Conservation (phyloP, 2,888 invertebrate genomes). For the Polylopha cassiicola region DNA sequence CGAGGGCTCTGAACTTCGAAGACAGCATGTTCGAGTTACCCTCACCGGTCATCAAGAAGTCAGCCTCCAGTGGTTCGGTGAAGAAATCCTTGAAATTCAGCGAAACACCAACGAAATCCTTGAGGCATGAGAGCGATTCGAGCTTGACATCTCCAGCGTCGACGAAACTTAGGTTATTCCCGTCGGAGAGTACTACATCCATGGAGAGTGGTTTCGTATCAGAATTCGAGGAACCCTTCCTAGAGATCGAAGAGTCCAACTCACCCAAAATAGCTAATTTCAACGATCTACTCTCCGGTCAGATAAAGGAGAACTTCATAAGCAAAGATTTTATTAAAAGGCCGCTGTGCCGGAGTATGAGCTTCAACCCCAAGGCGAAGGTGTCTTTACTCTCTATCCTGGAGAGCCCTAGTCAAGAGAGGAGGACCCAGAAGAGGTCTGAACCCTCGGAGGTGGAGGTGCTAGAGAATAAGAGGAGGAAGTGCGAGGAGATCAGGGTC, state of each 20-base stretch:
- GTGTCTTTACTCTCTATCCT: slow-evolving; percentile 48
- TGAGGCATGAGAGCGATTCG: slow-evolving; percentile 50
- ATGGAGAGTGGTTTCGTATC: slow-evolving; percentile 72
- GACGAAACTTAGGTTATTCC: slow-evolving; percentile 42
- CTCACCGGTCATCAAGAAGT: slow-evolving; percentile 49
- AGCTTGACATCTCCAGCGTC: slow-evolving; percentile 48
- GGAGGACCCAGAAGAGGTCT: slow-evolving; percentile 76
- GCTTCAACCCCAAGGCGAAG: slow-evolving; percentile 51
- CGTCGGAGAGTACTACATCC: slow-evolving; percentile 57
- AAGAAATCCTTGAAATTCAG: slow-evolving; percentile 63
- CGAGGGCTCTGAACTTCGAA: slow-evolving; percentile 63
- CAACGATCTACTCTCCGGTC: slow-evolving; percentile 53
- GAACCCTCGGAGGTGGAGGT: slow-evolving; percentile 70
- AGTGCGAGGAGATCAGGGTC: slow-evolving; percentile 35
- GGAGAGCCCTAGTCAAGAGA: slow-evolving; percentile 45
- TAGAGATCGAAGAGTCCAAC: slow-evolving; percentile 61
- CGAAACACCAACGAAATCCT: slow-evolving; percentile 48
- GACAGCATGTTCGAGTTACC: slow-evolving; percentile 65
- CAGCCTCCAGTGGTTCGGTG: slow-evolving; percentile 37
- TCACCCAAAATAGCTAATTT: slow-evolving; percentile 65
- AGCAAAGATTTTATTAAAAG: slow-evolving; percentile 36
- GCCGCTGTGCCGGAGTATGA: slow-evolving; percentile 51
- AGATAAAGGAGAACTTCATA: slow-evolving; percentile 49
- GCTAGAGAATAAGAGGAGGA: slow-evolving; percentile 56
- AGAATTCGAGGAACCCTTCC: slow-evolving; percentile 61